Evolutionary conservation across 2,888 invertebrate genomes (phyloP).

Genomic region (Phengaris alcon): DNA sequence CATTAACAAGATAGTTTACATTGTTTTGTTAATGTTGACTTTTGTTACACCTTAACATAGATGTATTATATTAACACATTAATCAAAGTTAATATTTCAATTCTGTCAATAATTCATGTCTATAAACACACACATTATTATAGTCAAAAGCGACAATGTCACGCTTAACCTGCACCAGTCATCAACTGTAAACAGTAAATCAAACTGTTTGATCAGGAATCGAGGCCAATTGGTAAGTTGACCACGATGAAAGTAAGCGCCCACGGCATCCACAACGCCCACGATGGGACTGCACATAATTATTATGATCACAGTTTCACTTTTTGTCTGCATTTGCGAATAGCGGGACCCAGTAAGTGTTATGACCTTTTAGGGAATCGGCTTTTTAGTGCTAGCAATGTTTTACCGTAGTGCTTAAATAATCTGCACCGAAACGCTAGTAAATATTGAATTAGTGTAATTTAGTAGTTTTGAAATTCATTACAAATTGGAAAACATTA

Average conservation of each 20-base stretch:
- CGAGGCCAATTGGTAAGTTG: conserved; percentile 33
- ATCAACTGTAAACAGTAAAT: conserved; percentile 35
- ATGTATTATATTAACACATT: too few species aligned
- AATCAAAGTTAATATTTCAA: too few species aligned
- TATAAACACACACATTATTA: too few species aligned
- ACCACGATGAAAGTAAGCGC: conserved; percentile 49
- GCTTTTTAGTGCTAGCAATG: conserved; percentile 4
- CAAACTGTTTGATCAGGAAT: conserved; percentile 34
- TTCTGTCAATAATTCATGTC: too few species aligned
- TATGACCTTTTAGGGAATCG: conserved; percentile 2
- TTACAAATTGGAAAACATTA: not conserved
- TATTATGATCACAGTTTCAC: conserved; percentile 49
- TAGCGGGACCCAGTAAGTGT: conserved; percentile 21
- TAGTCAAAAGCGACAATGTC: too few species aligned
- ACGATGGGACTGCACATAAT: conserved; percentile 38
- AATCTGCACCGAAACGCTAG: not conserved
- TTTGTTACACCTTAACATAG: too few species aligned
- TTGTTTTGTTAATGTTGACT: too few species aligned
- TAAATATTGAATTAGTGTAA: not conserved
- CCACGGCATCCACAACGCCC: conserved; percentile 32
- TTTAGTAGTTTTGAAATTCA: too few species aligned
- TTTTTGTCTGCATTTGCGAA: conserved; percentile 53
- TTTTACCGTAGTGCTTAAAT: conserved; percentile 6
- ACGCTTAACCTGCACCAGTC: not conserved
- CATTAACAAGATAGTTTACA: too few species aligned